Conservation (phyloP, 2,888 invertebrate species). For the Sabatieria punctata region DNA sequence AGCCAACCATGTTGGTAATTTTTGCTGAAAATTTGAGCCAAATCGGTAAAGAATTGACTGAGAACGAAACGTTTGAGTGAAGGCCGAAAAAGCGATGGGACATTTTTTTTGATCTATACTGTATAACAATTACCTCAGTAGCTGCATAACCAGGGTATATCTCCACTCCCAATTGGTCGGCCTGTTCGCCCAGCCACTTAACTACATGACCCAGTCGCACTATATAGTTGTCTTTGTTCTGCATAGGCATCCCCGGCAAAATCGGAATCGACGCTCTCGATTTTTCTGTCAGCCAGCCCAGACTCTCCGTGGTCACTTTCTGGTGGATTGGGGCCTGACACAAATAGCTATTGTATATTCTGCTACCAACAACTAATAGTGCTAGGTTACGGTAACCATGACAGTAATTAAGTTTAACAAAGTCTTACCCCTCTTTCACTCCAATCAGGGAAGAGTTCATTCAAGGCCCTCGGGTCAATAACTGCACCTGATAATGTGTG, state of each 20-base stretch:
- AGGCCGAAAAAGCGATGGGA: no score
- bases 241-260: constrained; percentile 68
- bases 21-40: no score
- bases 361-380: no score
- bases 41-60: no score
- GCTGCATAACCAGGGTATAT: constrained; percentile 81
- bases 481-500: constrained; percentile 96
- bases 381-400: no score
- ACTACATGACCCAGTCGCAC: constrained; percentile 89
- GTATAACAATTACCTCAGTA: no score
- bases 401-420: no score
- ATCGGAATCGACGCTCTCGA: constrained; percentile 69
- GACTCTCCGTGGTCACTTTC: constrained; percentile 72
- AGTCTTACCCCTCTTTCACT: constrained; percentile 45
- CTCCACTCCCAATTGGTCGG: constrained; percentile 88
- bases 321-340: constrained; percentile 65
- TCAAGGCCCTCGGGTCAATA: constrained; percentile 70
- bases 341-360: no score
- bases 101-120: no score
- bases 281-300: constrained; percentile 61
- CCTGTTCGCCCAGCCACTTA: constrained; percentile 84
- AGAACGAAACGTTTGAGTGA: no score
- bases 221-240: constrained; percentile 89
- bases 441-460: constrained; percentile 93
- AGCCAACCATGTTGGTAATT: no score